Evolutionary conservation across 2,113 vertebrate genomes (phyloP).

Genomic region (Hepsetus odoe): DNA sequence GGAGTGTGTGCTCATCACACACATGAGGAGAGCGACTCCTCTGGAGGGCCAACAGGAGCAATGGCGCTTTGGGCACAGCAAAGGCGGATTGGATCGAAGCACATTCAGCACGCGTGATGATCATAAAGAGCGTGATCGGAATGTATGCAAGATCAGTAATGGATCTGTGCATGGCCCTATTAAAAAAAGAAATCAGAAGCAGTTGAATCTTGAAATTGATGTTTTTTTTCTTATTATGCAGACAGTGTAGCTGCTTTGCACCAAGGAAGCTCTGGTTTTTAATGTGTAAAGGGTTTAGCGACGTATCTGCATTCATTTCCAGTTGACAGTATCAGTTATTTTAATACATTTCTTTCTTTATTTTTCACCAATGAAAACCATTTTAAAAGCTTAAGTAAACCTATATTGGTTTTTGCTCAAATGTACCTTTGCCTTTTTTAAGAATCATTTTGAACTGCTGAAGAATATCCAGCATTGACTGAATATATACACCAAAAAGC

Average conservation of each 20-base stretch:
- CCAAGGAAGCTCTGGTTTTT: background rate
- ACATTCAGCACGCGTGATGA: conserved; percentile 15
- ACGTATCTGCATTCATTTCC: no score
- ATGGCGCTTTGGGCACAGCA: background rate
- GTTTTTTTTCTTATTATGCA: background rate
- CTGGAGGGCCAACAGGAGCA: background rate
- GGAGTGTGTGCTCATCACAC: conserved; percentile 2
- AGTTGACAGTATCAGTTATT: no score
- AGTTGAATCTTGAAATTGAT: conserved; percentile 2
- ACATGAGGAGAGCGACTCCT: conserved; percentile 3
- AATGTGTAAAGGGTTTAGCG: no score
- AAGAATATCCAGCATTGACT: no score
- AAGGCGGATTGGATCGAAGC: conserved; percentile 19
- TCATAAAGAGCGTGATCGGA: conserved; percentile 17
- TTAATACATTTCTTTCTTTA: no score
- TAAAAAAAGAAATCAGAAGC: background rate
- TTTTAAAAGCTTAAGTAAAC: no score
- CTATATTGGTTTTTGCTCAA: no score
- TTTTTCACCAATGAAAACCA: no score
- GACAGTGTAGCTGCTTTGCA: background rate
- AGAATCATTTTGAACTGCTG: no score
- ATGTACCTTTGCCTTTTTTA: no score
- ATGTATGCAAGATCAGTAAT: conserved; percentile 1
- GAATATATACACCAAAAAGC: no score
- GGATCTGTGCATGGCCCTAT: conserved; percentile 13